Evolutionary conservation across 2,888 invertebrate genomes (phyloP).

Genomic region (Drosophila yooni): DNA sequence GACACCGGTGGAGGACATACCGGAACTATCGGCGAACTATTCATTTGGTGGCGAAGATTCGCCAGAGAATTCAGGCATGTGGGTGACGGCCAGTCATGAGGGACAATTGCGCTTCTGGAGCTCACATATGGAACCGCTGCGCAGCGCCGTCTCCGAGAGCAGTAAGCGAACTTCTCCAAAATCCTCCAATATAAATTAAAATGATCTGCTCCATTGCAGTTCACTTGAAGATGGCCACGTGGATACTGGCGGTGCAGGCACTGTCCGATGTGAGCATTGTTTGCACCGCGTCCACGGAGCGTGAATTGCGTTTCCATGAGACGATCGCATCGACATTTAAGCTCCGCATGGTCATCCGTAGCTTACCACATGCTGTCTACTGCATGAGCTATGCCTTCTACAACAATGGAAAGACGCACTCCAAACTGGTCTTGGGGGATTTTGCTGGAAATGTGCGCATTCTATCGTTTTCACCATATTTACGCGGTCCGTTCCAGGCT

Average conservation of each 20-base stretch:
- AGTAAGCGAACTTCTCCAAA: slow-evolving; percentile 85
- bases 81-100: slow-evolving; percentile 91
- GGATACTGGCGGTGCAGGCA: slow-evolving; percentile 90
- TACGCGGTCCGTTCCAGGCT: slow-evolving; percentile 90
- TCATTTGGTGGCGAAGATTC: slow-evolving; percentile 66
- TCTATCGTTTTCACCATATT: slow-evolving; percentile 87
- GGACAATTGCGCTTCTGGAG: slow-evolving; percentile 93
- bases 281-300: slow-evolving; percentile 91
- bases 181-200: not conserved
- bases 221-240: slow-evolving; percentile 88
- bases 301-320: slow-evolving; percentile 93
- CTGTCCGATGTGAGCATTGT: slow-evolving; percentile 92
- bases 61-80: slow-evolving; percentile 88
- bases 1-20: slow-evolving; percentile 55
- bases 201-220: slow-evolving; percentile 83
- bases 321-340: slow-evolving; percentile 90
- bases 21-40: slow-evolving; percentile 47
- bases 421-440: slow-evolving; percentile 90
- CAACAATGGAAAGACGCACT: slow-evolving; percentile 64
- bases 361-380: slow-evolving; percentile 84
- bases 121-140: slow-evolving; percentile 88
- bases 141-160: slow-evolving; percentile 88
- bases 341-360: slow-evolving; percentile 89
- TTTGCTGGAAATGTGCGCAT: slow-evolving; percentile 89
- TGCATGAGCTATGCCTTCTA: slow-evolving; percentile 81